Base-by-base conservation (phyloP, 2,888 invertebrate species). In the Agriotes lineatus region DNA sequence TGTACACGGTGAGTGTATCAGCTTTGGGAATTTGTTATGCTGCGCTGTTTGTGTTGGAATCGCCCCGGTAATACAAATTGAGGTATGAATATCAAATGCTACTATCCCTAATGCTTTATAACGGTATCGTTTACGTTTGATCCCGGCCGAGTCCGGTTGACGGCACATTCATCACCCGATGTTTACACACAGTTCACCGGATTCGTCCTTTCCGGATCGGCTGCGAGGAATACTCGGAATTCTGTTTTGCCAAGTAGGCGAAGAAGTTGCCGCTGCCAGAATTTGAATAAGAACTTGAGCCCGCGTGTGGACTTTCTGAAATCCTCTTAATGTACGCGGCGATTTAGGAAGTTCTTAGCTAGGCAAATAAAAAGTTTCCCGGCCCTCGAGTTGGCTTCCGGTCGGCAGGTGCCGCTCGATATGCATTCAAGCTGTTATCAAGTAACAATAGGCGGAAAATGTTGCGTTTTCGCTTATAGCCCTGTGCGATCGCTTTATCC, bases 91-190 rank as follows among this genome's bases (percentile, higher is more conserved):
- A 67, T 58, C 65, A 65, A 65, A 65, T 59, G 57, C 44, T 56
- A 33, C 54, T 56, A 67, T 56, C 56, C 61, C 52, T 57, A 56
- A 61, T 56, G 61, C 52, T 67, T 67, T 61, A 48, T 61, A 56
- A 61, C 54, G 20, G 56, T 44, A 56, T 67, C 61, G 61, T 61
- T 60, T 67, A 54, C 61, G 60, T 67, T 67, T 67, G 67, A 60
- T 61, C 60, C 60, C 39, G 61, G 56, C 56, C 57, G 48, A 50
- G 67, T 67, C 61, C 67, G 67, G 67, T 63, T 63, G 67, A 68
- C 54, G 62, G 58, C 63, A 58, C 67, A 68, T 68, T 58, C 56
- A 68, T 68, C 67, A 68, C 58, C 44, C 58, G 50, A 63, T 68
- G 58, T 68, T 68, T 68, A 68, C 67, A 58, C 48, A 68, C 62